phyloP scores from a whole-genome alignment of 2,113 vertebrate species.

The Platichthys stellatus region DNA sequence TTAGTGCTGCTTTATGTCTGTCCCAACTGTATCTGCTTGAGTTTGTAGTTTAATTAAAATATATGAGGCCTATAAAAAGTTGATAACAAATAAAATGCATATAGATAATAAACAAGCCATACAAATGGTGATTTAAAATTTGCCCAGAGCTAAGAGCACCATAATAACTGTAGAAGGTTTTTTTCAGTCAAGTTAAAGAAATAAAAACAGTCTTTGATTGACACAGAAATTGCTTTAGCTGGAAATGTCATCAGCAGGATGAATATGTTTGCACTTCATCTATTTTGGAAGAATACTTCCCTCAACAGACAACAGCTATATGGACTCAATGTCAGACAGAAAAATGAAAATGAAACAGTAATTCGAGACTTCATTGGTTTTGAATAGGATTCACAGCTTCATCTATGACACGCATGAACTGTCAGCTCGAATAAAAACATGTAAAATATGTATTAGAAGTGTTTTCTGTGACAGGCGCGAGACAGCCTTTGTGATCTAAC shows the following conservation, averaged over 20 bases:
- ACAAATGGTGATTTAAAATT: no score
- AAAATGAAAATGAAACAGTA: constrained; percentile 22
- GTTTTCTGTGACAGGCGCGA: constrained; percentile 27
- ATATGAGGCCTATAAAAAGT: no score
- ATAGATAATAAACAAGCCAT: no score
- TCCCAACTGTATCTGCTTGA: no score
- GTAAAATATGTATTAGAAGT: constrained; percentile 26
- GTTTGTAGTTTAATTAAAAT: no score
- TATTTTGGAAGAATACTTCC: background rate
- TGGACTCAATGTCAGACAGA: background rate
- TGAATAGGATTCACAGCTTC: constrained; percentile 35
- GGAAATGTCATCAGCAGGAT: background rate
- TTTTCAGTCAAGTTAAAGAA: no score
- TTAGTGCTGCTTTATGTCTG: no score
- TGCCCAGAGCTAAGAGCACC: no score
- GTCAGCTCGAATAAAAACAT: constrained; percentile 52
- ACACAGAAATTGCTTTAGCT: background rate
- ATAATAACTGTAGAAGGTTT: no score
- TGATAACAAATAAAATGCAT: background rate
- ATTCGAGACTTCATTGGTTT: background rate
- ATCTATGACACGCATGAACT: constrained; percentile 30
- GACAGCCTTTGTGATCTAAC: constrained; percentile 64
- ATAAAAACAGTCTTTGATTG: constrained; percentile 1
- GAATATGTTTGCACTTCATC: background rate
- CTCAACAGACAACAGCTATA: background rate